These are phyloP conservation scores for Potamilus streckersoni DNA, from an alignment of 1,140 invertebrate genomes.

Conservation along the genomic window DNA sequence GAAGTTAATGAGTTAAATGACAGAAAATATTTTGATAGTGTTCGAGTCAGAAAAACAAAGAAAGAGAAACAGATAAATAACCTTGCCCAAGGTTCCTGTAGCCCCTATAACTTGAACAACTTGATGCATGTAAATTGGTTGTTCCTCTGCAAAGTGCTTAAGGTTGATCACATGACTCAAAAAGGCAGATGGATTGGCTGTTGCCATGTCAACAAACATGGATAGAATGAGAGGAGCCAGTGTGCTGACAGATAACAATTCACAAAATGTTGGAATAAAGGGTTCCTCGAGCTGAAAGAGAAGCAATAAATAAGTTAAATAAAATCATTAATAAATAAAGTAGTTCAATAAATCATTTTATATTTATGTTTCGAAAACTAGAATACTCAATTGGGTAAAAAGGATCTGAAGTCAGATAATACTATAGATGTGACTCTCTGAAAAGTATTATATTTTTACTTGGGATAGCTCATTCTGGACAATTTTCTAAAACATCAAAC, in stretches of 20 bases:
- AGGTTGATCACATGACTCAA: constrained; percentile 78
- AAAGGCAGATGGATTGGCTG: constrained; percentile 76
- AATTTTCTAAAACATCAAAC: no score
- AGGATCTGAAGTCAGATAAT: no score
- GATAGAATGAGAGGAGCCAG: constrained; percentile 77
- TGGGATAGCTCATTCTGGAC: no score
- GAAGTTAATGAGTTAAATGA: no score
- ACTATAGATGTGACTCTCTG: no score
- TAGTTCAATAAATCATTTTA: no score
- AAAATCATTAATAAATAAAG: no score
- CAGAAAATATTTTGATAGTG: no score
- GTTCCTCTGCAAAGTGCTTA: constrained; percentile 76
- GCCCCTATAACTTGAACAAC: constrained; percentile 66
- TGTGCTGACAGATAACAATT: constrained; percentile 75
- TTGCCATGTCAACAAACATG: constrained; percentile 82
- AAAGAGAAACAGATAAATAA: constrained; percentile 13
- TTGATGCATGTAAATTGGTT: constrained; percentile 75
- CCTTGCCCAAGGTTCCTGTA: constrained; percentile 64
- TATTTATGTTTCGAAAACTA: no score
- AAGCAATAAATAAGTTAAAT: background rate
- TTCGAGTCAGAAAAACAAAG: no score
- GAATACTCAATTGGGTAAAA: no score
- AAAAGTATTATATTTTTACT: no score
- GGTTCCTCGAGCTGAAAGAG: constrained; percentile 74
- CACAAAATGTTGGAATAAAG: constrained; percentile 80